Evolutionary conservation across 2,888 invertebrate species (phyloP), one percentile per base, ranked within the genome.

Genomic region (Pachymerium ferrugineum): DNA sequence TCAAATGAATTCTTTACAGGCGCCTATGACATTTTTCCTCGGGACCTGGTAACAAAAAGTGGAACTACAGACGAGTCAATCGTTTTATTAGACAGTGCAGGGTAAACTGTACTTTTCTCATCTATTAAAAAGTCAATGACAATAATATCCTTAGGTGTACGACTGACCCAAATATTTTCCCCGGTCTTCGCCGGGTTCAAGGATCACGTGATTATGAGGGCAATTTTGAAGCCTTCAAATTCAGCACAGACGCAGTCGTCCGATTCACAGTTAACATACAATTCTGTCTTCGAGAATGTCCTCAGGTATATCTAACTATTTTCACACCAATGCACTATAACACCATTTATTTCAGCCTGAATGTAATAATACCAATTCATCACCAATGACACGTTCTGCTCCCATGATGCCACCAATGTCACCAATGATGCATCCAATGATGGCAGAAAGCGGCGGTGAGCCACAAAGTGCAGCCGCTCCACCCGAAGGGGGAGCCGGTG

Each of bases 211-310:
- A 79, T 19, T 76, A 81, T 6, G 77, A 78, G 75, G 81, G 81
- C 4, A 77, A 79, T 84, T 93, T 93, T 81, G 89, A 90, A 80
- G 94, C 93, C 0, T 94, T 94, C 82, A 91, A 93, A 77, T 94
- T 94, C 83, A 89, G 92, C 0, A 88, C 90, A 12, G 91, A 93
- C n/a, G 88, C 90, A 31, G 86, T 91, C 5, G 91, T 94, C 0
- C 86, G 90, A 76, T 94, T 94, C 80, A 89, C 90, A 78, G 88
- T 93, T 1, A 89, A 91, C 82, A 89, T 94, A 12, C 89, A 90
- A 76, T 93, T 92, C 81, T 94, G 94, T 80, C 84, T 88, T n/a
- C 84, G 85, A 1, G 85, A 85, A 76, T 94, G 94, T 80, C 84
- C 86, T 22, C 86, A 87, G 79, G 89, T 90, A 80, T 83, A 82